phyloP scores from a whole-genome alignment of 2,888 invertebrate genomes.

The Digitonthophagus gazella region DNA sequence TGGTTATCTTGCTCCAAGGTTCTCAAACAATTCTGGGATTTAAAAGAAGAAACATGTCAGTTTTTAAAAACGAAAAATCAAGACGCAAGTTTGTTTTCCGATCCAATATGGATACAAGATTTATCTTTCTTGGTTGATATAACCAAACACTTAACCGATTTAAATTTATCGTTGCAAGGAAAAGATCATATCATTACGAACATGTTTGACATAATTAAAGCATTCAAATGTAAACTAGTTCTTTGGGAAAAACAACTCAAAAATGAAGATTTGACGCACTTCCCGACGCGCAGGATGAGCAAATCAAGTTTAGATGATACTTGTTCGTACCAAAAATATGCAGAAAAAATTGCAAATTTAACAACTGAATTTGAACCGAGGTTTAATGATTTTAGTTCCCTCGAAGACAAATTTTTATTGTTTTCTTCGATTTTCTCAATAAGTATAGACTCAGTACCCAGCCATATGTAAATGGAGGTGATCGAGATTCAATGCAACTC shows the following conservation, averaged over 20 bases:
- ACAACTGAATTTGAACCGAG: constrained; percentile 33
- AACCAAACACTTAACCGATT: constrained; percentile 8
- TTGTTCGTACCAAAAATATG: constrained; percentile 23
- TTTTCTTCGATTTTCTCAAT: constrained; percentile 26
- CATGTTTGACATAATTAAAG: constrained; percentile 5
- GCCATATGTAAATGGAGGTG: constrained; percentile 28
- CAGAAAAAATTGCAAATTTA: constrained; percentile 25
- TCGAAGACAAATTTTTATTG: constrained; percentile 27
- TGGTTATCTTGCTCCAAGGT: constrained; percentile 34
- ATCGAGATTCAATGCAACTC: constrained; percentile 29
- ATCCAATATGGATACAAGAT: not conserved
- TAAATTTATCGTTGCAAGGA: constrained; percentile 8
- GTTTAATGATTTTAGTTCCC: constrained; percentile 30
- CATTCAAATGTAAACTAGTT: constrained; percentile 12
- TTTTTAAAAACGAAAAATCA: constrained; percentile 13
- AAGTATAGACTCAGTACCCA: constrained; percentile 25
- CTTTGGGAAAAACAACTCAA: constrained; percentile 19
- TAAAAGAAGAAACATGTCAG: constrained; percentile 27
- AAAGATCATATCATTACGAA: constrained; percentile 5
- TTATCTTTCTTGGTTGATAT: not conserved
- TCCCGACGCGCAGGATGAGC: constrained; percentile 20
- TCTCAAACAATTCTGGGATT: constrained; percentile 34
- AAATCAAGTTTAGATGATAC: constrained; percentile 4
- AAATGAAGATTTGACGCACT: constrained; percentile 20
- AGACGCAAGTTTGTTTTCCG: not conserved